These are phyloP conservation scores for Stegodyphus dumicola DNA, from an alignment of 1,140 invertebrate genomes.

Conservation along the genomic window DNA sequence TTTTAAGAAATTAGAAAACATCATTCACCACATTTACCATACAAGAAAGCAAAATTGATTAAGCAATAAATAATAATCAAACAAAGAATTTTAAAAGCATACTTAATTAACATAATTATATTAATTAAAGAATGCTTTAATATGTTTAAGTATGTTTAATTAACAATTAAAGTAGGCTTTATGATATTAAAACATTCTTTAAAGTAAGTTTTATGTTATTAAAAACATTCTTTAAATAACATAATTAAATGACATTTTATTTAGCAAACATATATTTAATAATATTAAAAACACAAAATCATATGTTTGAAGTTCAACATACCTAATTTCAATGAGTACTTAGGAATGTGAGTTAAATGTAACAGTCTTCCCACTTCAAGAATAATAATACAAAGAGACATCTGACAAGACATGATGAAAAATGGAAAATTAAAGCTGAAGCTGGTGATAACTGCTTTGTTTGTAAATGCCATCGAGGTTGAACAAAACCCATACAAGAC, in stretches of 20 bases:
- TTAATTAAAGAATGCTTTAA: too few species aligned
- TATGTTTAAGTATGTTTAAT: too few species aligned
- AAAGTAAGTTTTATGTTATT: not conserved
- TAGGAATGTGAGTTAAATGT: slow-evolving; percentile 3
- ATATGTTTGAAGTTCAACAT: not conserved
- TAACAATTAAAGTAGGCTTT: too few species aligned
- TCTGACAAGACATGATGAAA: slow-evolving; percentile 69
- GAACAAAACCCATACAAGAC: slow-evolving; percentile 70
- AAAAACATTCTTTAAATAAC: not conserved
- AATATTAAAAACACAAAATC: not conserved
- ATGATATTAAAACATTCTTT: not conserved
- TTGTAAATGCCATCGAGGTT: slow-evolving; percentile 70
- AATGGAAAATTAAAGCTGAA: slow-evolving; percentile 70
- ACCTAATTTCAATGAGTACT: slow-evolving; percentile 41
- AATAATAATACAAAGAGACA: slow-evolving; percentile 68
- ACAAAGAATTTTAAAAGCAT: too few species aligned
- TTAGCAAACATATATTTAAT: not conserved
- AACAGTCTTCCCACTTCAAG: slow-evolving; percentile 65
- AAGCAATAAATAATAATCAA: too few species aligned
- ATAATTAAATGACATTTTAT: not conserved
- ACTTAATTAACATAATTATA: too few species aligned
- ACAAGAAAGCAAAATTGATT: too few species aligned
- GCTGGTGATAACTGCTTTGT: slow-evolving; percentile 69
- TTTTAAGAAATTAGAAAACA: too few species aligned
- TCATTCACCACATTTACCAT: too few species aligned